Base-by-base conservation (phyloP, 1,140 invertebrate genomes). In the Physella acuta region DNA sequence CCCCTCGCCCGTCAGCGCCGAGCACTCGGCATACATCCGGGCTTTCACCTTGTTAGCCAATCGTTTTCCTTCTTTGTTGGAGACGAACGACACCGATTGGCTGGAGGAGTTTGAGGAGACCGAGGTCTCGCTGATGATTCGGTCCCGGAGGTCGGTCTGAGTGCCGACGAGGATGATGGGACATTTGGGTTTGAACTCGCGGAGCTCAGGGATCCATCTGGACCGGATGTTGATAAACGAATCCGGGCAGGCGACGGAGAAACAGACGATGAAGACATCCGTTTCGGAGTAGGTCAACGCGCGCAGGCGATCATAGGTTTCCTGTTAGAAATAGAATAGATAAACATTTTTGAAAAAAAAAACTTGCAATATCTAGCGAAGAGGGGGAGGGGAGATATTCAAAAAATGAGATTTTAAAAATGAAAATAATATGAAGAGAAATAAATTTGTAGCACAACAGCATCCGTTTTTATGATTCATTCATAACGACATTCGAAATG, bases 181-280 rank as follows among this genome's bases (percentile, higher is more conserved):
- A 66, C 95, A 94, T 31, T 75, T 72, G 1, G 92, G 90, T 87
- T 95, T 97, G 76, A 88, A 87, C 70, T 88, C 86, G 52, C 89
- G 87, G n/a, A 89, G 82, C 81, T 89, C 88, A 17, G 85, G 84
- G 39, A 85, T 79, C 87, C 87, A 85, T 88, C 97, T 98, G 71
- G 94, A 94, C 79, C 94, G 89, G 60, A 99, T 95, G 85, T 99
- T 99, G 86, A 98, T 95, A 87, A 98, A 98, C 71, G 94, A 97
- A 16, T 96, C 95, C 68, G 95, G 95, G 71, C 94, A 97, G 44
- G 98, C 95, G 70, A 99, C 96, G 76, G 96, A 98, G 87, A 99
- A 99, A 88, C 97, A 99, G 58, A 99, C 96, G 73, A 99, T 90
- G 88, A 99, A 99, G 59, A 99, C 95, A 86, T 99, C 97, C 14